A percentile compares a stretch with the other conserved stretches of the same genome.
These are phyloP conservation scores for Drosophila ustulata DNA, from an alignment of 2,888 invertebrate species.

Conservation along the genomic window DNA sequence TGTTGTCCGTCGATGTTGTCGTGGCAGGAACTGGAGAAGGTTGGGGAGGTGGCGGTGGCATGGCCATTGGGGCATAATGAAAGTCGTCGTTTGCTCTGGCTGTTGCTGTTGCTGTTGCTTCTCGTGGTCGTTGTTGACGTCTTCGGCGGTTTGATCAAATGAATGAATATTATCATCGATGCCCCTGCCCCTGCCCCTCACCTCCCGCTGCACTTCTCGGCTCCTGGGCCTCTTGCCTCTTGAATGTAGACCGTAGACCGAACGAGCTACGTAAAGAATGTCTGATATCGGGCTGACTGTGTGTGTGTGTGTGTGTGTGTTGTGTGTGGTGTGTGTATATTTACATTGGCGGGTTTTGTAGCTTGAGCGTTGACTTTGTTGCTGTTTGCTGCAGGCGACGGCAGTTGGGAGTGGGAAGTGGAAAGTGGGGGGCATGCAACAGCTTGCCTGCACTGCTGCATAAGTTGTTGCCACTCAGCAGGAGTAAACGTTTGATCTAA, in stretches of 20 bases:
- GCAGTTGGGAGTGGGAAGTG: neutral
- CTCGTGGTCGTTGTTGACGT: conserved; percentile 61
- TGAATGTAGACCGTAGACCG: conserved; percentile 68
- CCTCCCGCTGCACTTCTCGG: neutral
- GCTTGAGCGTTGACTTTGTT: conserved; percentile 42
- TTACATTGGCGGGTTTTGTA: conserved; percentile 57
- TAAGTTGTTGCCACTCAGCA: conserved; percentile 74
- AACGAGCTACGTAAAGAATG: conserved; percentile 69
- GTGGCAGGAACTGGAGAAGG: conserved; percentile 2
- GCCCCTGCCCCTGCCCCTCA: conserved; percentile 23
- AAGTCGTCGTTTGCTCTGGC: conserved; percentile 61
- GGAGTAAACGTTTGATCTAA: conserved; percentile 80
- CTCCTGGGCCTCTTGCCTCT: conserved; percentile 52
- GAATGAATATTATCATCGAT: conserved; percentile 82
- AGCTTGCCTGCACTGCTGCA: conserved; percentile 33
- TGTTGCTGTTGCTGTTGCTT: neutral
- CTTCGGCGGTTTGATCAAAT: conserved; percentile 81
- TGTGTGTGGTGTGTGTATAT: conserved; percentile 31
- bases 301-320: conserved; percentile 20
- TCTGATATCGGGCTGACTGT: conserved; percentile 48
- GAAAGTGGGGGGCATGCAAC: neutral
- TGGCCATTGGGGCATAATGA: conserved; percentile 64
- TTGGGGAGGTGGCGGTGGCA: conserved; percentile 21
- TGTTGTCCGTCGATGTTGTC: conserved; percentile 13
- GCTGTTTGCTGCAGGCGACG: conserved; percentile 19